These are phyloP conservation scores for Cryptoleucopteryx plumbea DNA, from an alignment of 2,113 vertebrate genomes.

Conservation along the genomic window DNA sequence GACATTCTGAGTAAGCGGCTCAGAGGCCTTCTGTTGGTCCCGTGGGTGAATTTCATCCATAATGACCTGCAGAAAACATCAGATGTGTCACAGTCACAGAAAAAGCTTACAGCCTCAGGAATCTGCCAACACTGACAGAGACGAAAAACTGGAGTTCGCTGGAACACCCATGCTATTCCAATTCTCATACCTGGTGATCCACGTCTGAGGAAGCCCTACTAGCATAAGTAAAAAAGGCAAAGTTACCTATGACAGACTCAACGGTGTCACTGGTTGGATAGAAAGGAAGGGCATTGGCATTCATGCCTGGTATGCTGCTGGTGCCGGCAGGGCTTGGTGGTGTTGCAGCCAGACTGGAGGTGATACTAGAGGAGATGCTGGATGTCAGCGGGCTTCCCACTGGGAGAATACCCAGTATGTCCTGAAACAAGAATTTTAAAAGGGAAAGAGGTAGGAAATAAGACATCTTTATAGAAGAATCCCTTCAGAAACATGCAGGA, in stretches of 20 bases:
- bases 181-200: not conserved
- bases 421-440: slow-evolving; percentile 76
- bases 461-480: not conserved
- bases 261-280: slow-evolving; percentile 98
- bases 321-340: slow-evolving; percentile 91
- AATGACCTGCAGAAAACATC: slow-evolving; percentile 47
- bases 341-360: slow-evolving; percentile 94
- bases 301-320: slow-evolving; percentile 92
- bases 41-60: not conserved
- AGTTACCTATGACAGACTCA: slow-evolving; percentile 95
- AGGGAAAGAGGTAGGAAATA: slow-evolving; percentile 7
- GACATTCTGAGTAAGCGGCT: not conserved
- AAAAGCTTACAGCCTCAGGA: not conserved
- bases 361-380: slow-evolving; percentile 95
- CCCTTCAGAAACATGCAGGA: not conserved
- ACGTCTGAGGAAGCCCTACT: not conserved
- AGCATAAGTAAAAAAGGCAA: not conserved
- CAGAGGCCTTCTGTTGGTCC: slow-evolving; percentile 38
- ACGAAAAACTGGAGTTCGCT: not conserved
- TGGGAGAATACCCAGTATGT: slow-evolving; percentile 89
- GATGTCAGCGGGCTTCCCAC: slow-evolving; percentile 90
- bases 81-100: slow-evolving; percentile 32
- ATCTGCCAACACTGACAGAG: slow-evolving; percentile 16
- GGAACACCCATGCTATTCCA: not conserved
- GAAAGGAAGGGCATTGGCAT: slow-evolving; percentile 96